These are phyloP conservation scores for Neosilurus mollespiculum DNA, from an alignment of 2,797 vertebrate species.

Conservation along the genomic window DNA sequence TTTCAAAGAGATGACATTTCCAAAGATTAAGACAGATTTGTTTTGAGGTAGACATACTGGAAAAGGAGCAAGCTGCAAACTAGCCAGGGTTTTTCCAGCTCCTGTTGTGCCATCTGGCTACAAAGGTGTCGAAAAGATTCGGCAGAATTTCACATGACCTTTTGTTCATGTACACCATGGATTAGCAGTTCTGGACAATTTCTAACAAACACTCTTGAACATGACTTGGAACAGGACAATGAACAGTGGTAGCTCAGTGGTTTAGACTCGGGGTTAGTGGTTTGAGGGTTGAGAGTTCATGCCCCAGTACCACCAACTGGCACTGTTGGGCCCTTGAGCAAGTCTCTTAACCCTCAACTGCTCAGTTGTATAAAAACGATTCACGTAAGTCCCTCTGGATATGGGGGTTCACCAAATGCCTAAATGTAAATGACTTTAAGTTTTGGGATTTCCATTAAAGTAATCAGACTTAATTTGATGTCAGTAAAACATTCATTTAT, in stretches of 20 bases:
- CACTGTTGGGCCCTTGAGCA: too few species aligned
- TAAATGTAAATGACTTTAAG: background rate
- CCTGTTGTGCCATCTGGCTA: conserved; percentile 15
- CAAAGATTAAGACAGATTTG: conserved; percentile 50
- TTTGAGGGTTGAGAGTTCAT: too few species aligned
- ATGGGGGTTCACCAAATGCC: too few species aligned
- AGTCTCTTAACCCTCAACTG: too few species aligned
- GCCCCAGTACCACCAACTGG: too few species aligned
- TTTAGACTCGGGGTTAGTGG: too few species aligned
- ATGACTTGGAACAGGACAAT: too few species aligned
- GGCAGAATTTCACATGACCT: background rate
- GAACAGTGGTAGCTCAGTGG: too few species aligned
- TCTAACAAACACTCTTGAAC: background rate
- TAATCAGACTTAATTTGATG: background rate
- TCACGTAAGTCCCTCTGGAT: too few species aligned
- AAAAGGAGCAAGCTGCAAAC: conserved; percentile 27
- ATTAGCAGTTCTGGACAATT: background rate
- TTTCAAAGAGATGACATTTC: conserved; percentile 49
- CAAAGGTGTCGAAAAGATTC: background rate
- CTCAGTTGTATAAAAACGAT: too few species aligned
- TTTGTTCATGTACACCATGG: background rate
- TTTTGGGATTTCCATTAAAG: background rate
- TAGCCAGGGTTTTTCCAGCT: conserved; percentile 38
- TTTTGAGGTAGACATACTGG: conserved; percentile 39
- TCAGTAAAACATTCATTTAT: too few species aligned